phyloP scores from a whole-genome alignment of 2,797 vertebrate species.

The Phrynocephalus vlangalii region DNA sequence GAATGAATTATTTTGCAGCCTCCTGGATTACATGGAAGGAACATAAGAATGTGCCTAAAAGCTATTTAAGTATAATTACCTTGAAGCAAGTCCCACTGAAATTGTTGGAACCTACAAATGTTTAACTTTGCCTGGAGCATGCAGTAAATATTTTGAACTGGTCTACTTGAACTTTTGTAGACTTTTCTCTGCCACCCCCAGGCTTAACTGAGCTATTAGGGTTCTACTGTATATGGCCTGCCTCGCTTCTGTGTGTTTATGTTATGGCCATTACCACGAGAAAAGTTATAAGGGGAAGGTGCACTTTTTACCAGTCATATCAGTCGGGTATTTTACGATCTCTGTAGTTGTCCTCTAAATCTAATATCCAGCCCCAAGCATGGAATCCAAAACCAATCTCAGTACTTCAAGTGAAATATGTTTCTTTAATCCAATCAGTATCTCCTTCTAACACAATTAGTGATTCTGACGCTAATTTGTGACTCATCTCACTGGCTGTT shows the following conservation, averaged over 20 bases:
- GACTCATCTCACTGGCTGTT: not conserved
- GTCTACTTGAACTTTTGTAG: not conserved
- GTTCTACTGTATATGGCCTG: not conserved
- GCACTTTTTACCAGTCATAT: not conserved
- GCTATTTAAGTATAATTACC: not conserved
- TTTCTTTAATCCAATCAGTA: not conserved
- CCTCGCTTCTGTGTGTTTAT: not conserved
- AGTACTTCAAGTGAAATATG: not conserved
- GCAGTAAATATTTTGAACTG: slow-evolving; percentile 1
- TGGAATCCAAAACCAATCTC: not conserved
- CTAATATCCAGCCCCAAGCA: not conserved
- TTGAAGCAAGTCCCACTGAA: not conserved
- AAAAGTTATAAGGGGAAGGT: not conserved
- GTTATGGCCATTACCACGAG: not conserved
- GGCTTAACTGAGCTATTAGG: not conserved
- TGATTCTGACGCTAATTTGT: not conserved
- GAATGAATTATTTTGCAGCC: not conserved
- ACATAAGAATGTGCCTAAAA: not conserved
- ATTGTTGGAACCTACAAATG: not conserved
- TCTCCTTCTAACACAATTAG: not conserved
- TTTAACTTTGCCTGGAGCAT: not conserved
- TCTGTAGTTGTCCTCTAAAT: not conserved
- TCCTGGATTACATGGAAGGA: not conserved
- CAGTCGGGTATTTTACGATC: not conserved
- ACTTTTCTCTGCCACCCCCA: no score